Conservation (phyloP, 2,113 vertebrate genomes). For the Rhabdornis inornatus region DNA sequence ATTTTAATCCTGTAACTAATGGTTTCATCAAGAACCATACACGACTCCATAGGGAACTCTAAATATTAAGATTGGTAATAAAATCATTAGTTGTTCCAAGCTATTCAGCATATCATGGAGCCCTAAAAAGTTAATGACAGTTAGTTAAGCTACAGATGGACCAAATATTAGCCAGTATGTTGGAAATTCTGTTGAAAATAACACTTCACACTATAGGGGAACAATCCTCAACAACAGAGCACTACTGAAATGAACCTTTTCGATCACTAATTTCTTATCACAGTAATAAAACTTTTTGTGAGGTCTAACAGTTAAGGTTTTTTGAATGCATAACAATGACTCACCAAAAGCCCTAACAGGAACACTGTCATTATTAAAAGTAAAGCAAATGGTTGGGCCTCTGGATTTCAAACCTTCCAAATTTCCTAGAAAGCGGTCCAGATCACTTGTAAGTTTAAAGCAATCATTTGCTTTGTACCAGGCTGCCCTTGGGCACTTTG, state of each 20-base stretch:
- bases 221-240: not conserved
- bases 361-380: not conserved
- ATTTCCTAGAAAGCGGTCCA: not conserved
- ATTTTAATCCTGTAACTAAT: conserved; percentile 62
- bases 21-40: conserved; percentile 51
- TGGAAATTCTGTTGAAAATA: not conserved
- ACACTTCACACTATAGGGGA: not conserved
- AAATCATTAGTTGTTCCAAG: conserved; percentile 49
- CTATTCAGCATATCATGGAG: conserved; percentile 38
- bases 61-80: conserved; percentile 62
- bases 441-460: not conserved
- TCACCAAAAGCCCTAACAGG: not conserved
- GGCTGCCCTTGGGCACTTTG: accelerated
- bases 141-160: conserved; percentile 25
- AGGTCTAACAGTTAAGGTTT: not conserved
- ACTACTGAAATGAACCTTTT: not conserved
- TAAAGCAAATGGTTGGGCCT: not conserved
- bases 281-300: not conserved
- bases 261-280: not conserved
- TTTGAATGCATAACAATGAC: not conserved
- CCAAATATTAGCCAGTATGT: not conserved
- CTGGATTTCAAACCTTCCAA: not conserved
- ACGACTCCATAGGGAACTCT: conserved; percentile 32
- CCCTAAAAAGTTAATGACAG: conserved; percentile 49
- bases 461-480: not conserved